These are phyloP conservation scores for Ginglymostoma cirratum DNA, from an alignment of 2,113 vertebrate species.

Conservation along the genomic window DNA sequence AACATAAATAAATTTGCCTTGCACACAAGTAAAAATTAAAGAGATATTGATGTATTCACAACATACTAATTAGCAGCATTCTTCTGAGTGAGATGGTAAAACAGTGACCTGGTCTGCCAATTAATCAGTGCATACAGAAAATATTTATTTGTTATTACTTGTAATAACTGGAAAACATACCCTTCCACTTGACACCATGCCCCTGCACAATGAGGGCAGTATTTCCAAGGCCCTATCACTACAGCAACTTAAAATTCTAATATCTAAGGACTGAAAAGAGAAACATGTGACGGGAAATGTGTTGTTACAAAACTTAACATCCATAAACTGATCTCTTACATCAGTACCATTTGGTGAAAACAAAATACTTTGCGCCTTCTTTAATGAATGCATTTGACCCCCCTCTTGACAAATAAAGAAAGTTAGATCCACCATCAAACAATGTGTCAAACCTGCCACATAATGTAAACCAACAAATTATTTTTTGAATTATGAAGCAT, in stretches of 20 bases:
- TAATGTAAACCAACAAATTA: slow-evolving; percentile 35
- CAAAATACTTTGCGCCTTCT: background rate
- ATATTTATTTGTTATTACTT: slow-evolving; percentile 11
- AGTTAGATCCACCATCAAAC: slow-evolving; percentile 23
- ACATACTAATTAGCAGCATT: slow-evolving; percentile 27
- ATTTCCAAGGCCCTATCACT: background rate
- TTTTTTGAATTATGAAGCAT: slow-evolving; percentile 35
- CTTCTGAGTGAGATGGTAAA: background rate
- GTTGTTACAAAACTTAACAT: slow-evolving; percentile 10
- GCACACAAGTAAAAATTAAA: slow-evolving; percentile 13
- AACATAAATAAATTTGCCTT: slow-evolving; percentile 34
- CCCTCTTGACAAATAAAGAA: slow-evolving; percentile 1
- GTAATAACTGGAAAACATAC: slow-evolving; percentile 15
- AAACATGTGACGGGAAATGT: background rate
- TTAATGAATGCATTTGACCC: slow-evolving; percentile 11
- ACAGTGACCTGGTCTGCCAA: background rate
- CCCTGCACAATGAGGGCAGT: background rate
- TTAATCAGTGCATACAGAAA: background rate
- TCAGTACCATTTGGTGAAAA: background rate
- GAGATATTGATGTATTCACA: slow-evolving; percentile 25
- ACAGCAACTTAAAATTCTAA: background rate
- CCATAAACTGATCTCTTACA: background rate
- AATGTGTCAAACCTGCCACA: slow-evolving; percentile 32
- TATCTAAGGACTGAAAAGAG: background rate
- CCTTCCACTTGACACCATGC: background rate